These are phyloP conservation scores for Leptarthrus brevirostris DNA, from an alignment of 2,888 invertebrate species.

Conservation along the genomic window DNA sequence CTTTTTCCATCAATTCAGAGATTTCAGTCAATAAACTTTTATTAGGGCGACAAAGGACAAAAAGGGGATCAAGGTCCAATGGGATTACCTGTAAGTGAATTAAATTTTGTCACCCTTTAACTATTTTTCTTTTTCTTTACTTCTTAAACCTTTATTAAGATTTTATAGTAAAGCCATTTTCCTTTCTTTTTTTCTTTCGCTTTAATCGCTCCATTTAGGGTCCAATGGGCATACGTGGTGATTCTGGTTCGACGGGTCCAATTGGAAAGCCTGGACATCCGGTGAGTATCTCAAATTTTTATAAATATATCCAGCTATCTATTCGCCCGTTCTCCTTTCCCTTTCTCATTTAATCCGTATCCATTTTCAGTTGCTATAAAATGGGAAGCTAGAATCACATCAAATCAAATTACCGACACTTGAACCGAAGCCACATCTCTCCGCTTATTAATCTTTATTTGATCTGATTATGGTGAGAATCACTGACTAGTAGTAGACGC, in stretches of 20 bases:
- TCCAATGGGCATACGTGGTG: conserved; percentile 67
- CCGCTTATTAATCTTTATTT: conserved; percentile 54
- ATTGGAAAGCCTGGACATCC: conserved; percentile 67
- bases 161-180: conserved; percentile 33
- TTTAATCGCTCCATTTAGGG: conserved; percentile 59
- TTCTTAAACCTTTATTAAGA: conserved; percentile 38
- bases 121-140: conserved; percentile 32
- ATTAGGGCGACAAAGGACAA: conserved; percentile 65
- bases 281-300: conserved; percentile 61
- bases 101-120: conserved; percentile 46
- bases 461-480: conserved; percentile 55
- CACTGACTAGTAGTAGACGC: conserved; percentile 11
- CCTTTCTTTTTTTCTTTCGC: conserved; percentile 30
- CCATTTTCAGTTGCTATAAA: conserved; percentile 25
- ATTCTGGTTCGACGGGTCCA: conserved; percentile 65
- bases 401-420: conserved; percentile 54
- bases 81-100: conserved; percentile 90
- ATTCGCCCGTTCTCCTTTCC: conserved; percentile 43
- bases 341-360: conserved; percentile 4
- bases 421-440: conserved; percentile 47
- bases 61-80: conserved; percentile 80
- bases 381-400: conserved; percentile 46
- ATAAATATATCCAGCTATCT: conserved; percentile 55
- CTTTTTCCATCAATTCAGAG: conserved; percentile 51
- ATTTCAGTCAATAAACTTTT: conserved; percentile 56